Evolutionary conservation across 2,888 invertebrate species (phyloP), one percentile per base, ranked within the genome.

Genomic region (Calameuta pallipes): DNA sequence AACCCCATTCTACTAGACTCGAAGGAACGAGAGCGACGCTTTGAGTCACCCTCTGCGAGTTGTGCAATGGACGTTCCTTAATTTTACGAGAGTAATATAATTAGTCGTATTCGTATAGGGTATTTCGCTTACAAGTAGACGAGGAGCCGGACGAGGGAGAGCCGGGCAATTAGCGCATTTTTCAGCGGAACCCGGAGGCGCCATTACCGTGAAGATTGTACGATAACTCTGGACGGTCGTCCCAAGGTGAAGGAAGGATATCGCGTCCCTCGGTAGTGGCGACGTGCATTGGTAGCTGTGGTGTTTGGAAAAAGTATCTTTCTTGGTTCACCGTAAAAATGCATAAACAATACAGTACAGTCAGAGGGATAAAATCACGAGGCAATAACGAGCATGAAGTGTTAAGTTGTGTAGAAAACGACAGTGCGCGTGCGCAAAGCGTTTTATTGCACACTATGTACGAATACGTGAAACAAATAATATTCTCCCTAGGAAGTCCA

Each of bases 131-230:
- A 23, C 71, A 34, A 31, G 71, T 13, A 15, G 0, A 31, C 23
- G 30, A 23, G 34, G 11, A 23, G 31, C 11, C 56, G 71, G 71
- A 71, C 71, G 71, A 71, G 33, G 23, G 34, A 34, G 71, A 71
- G 71, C 33, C 13, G 71, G 71, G 71, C 71, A 71, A 71, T 82
- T 80, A 81, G 80, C 69, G 41, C 37, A 80, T 82, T 79, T 81
- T 82, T 80, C 71, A 75, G 35, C 76, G 33, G 73, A 79, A 76
- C 76, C 80, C 83, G 74, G 79, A 83, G 80, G 87, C 87, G 87
- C 86, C 86, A 85, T 85, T 86, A 85, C 89, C 89, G 90, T 89
- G 86, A 90, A 89, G 89, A 90, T 90, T 84, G 82, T 81, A 71
- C 80, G 86, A 87, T 88, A 86, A 81, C 76, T 78, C 82, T 56